A percentile compares a stretch with the other conserved stretches of the same genome.
These are phyloP conservation scores for Acrobeloides nanus DNA, from an alignment of 2,888 invertebrate genomes.

Conservation along the genomic window DNA sequence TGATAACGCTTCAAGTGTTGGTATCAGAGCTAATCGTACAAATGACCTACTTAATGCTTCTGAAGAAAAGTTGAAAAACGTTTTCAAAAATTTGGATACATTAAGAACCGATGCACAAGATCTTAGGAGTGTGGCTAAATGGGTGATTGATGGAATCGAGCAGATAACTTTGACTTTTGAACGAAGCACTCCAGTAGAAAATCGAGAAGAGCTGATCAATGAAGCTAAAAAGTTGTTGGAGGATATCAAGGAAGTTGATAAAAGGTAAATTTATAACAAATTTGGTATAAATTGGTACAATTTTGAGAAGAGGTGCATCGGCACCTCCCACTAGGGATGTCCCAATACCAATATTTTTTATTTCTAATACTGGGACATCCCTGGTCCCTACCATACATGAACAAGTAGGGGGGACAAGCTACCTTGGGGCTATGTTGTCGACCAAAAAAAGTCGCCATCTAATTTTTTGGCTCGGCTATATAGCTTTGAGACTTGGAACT, in stretches of 20 bases:
- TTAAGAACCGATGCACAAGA: slow-evolving; percentile 25
- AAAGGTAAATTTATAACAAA: slow-evolving; percentile 10
- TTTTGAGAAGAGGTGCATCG: no score
- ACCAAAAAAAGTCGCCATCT: no score
- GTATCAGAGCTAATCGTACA: slow-evolving; percentile 22
- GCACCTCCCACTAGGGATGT: no score
- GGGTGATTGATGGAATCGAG: slow-evolving; percentile 26
- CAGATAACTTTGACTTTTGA: slow-evolving; percentile 15
- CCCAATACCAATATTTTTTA: no score
- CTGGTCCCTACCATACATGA: no score
- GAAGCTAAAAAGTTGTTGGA: slow-evolving; percentile 29
- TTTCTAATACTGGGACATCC: no score
- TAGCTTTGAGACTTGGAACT: no score
- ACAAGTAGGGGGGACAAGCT: no score
- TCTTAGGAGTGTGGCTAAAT: slow-evolving; percentile 27
- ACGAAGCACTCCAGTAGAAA: slow-evolving; percentile 15
- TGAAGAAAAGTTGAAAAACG: slow-evolving; percentile 25
- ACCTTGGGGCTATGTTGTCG: no score
- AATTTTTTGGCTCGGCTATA: no score
- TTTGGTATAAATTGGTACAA: no score
- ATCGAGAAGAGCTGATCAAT: slow-evolving; percentile 18
- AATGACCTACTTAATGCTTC: slow-evolving; percentile 22
- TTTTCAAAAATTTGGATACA: slow-evolving; percentile 24
- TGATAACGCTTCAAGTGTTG: slow-evolving; percentile 7
- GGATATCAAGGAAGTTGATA: slow-evolving; percentile 24